Evolutionary conservation across 2,113 vertebrate species (phyloP), one percentile per base, ranked within the genome.

Genomic region (Athene cunicularia): DNA sequence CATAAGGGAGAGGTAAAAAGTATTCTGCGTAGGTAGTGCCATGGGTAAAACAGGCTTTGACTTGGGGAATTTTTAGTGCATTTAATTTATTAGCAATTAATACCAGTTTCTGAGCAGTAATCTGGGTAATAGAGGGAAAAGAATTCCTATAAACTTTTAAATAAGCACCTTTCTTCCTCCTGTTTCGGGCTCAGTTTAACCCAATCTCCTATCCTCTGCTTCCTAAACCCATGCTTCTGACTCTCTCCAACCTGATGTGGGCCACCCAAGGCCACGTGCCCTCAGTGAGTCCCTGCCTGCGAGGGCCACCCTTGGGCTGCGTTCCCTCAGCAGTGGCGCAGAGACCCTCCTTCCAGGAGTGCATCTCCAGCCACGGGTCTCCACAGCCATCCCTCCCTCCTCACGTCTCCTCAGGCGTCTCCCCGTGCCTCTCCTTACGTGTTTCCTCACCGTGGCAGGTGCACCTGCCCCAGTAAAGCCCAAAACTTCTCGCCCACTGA

Each of bases 241-340:
- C 30, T 16, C 17, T 4, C 33, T 11, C 23, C 28, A 17, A 0
- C 8, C 27, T 11, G 41, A 13, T 0, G 1, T 9, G 33, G 10
- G 27, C 67, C 1, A 2, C 60, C 35, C 28, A 1, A 5, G n/a
- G 41, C n/a, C 0, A 1, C 3, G 0, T 14, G 22, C 50, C 63
- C 55, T 76, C 68, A 75, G 63, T 10, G 1, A 9, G 14, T 45
- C 30, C 39, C 8, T 1, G 6, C 21, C 35, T 8, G 8, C 1
- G 3, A 6, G 16, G 39, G 41, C 59, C 26, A 3, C 15, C 20
- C 3, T 3, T 4, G 35, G n/a, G 28, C 60, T 3, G 24, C 3
- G 0, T 27, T 33, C 39, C 26, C 64, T 50, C 32, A 16, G 47
- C 3, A 1, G 4, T 2, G 20, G 17, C 56, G 7, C 1, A 3